Conservation (phyloP, 2,113 vertebrate species). For the Zeus faber region DNA sequence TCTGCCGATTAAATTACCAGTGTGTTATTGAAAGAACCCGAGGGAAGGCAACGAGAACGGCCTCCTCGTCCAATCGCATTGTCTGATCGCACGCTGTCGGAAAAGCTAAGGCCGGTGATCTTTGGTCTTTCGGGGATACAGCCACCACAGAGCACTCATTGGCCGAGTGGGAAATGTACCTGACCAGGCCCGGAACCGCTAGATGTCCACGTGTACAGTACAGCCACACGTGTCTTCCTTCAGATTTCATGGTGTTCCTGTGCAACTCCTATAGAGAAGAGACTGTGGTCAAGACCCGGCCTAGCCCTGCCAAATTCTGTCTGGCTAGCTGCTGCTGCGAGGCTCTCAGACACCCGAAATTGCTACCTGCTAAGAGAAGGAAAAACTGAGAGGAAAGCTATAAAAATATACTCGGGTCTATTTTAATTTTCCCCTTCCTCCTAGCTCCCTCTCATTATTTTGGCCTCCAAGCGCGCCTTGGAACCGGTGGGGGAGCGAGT, state of each 20-base stretch:
- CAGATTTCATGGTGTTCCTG: no score
- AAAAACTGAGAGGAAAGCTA: conserved; percentile 47
- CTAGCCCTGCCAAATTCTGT: conserved; percentile 45
- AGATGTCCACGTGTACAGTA: no score
- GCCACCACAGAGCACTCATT: no score
- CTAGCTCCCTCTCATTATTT: conserved; percentile 45
- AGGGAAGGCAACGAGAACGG: conserved; percentile 34
- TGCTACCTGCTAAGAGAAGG: conserved; percentile 46
- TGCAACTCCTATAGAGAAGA: conserved; percentile 41
- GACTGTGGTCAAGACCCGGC: conserved; percentile 40
- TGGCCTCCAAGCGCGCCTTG: conserved; percentile 26
- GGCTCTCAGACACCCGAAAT: conserved; percentile 58
- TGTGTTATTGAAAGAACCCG: conserved; percentile 56
- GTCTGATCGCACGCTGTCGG: conserved; percentile 40
- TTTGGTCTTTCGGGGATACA: no score
- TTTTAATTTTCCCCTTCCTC: conserved; percentile 49
- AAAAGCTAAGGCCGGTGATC: conserved; percentile 31
- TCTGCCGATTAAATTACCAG: conserved; percentile 73
- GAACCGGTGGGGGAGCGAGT: conserved; percentile 23
- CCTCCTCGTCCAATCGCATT: conserved; percentile 41
- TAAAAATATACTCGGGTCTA: conserved; percentile 55
- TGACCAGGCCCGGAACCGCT: not conserved
- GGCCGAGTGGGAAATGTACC: conserved; percentile 2
- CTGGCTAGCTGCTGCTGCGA: conserved; percentile 29
- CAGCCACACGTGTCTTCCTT: no score